These are phyloP conservation scores for Hemicentrotus pulcherrimus DNA, from an alignment of 35 echinoderm and acorn worm genomes.

Conservation along the genomic window DNA sequence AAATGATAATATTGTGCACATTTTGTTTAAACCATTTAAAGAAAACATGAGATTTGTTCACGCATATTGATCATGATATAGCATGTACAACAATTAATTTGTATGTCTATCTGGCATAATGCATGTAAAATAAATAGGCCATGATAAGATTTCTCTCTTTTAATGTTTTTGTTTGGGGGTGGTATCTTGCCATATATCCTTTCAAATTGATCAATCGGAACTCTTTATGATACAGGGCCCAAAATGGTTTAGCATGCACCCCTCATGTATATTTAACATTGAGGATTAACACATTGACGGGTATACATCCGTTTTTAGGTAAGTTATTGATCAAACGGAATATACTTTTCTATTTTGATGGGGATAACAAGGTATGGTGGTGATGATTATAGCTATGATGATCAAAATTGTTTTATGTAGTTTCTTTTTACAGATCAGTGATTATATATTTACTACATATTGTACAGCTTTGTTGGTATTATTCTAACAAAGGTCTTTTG, in stretches of 20 bases:
- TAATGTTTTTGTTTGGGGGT: too few relatives aligned
- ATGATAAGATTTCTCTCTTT: too few relatives aligned
- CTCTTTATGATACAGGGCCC: too few relatives aligned
- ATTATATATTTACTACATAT: constrained; percentile 12
- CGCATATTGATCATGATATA: too few relatives aligned
- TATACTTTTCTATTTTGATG: background rate
- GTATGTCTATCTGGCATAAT: background rate
- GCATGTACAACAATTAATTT: background rate
- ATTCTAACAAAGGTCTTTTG: constrained; percentile 20
- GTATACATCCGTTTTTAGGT: background rate
- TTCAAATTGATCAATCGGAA: background rate
- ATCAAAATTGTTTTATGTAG: background rate
- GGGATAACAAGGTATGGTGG: background rate
- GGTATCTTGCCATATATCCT: too few relatives aligned
- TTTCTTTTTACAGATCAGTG: constrained; percentile 4
- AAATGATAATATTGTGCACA: background rate
- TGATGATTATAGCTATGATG: constrained; percentile 15
- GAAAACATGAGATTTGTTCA: too few relatives aligned
- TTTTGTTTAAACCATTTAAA: background rate
- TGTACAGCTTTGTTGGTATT: constrained; percentile 41
- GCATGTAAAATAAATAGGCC: background rate
- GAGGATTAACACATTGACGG: background rate
- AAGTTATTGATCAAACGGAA: background rate
- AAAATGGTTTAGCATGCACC: background rate
- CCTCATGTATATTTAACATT: background rate